These are phyloP conservation scores for Cosmia trapezina DNA, from an alignment of 2,888 invertebrate genomes.

Conservation along the genomic window DNA sequence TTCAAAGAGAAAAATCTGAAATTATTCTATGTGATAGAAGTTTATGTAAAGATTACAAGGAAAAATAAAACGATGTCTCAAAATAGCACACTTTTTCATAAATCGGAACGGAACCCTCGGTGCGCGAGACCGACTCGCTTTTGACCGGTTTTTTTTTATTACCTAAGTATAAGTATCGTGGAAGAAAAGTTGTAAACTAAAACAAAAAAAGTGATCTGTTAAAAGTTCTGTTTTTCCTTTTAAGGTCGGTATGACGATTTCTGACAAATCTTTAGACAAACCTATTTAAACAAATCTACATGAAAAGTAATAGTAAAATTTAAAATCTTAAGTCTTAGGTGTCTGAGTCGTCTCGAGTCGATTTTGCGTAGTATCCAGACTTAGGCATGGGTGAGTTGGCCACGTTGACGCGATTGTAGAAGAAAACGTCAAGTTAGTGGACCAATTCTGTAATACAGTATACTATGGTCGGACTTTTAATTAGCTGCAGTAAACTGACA, in stretches of 20 bases:
- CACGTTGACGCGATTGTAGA: not conserved
- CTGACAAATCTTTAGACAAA: not conserved
- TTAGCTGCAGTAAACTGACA: no score
- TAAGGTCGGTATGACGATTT: not conserved
- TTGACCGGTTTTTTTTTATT: not conserved
- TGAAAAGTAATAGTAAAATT: not conserved
- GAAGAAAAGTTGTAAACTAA: not conserved
- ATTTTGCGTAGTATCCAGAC: slow-evolving; percentile 1
- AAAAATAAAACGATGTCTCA: no score
- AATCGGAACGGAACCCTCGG: no score
- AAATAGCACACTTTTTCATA: no score
- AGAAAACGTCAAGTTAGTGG: no score
- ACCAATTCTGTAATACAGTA: no score
- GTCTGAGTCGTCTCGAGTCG: not conserved
- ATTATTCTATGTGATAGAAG: no score
- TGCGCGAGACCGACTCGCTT: no score
- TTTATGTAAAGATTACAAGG: no score
- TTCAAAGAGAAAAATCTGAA: no score
- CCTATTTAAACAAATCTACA: not conserved
- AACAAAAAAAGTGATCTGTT: not conserved
- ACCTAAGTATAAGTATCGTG: no score
- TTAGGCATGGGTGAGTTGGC: not conserved
- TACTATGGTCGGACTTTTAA: no score
- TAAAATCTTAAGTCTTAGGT: not conserved
- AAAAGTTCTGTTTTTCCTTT: not conserved